These are phyloP conservation scores for Norana najaformis DNA, from an alignment of 2,888 invertebrate species.

Conservation along the genomic window DNA sequence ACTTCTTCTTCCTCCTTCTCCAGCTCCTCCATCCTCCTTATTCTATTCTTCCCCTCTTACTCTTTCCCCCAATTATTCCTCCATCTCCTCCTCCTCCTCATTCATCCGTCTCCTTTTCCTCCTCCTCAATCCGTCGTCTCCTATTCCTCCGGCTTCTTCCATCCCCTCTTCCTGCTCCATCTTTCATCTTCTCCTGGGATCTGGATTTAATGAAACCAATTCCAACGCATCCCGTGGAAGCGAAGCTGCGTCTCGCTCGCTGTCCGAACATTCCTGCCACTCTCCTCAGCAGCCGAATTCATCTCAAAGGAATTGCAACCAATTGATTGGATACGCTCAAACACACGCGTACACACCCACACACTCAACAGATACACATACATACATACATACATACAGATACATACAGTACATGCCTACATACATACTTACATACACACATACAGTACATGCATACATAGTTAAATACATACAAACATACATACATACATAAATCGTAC, in stretches of 20 bases:
- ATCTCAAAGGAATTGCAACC: background rate
- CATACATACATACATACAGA: background rate
- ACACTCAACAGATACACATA: conserved; percentile 13
- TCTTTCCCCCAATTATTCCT: background rate
- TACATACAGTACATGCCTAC: background rate
- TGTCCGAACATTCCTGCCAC: background rate
- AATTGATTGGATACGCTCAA: conserved; percentile 16
- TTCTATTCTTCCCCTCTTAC: background rate
- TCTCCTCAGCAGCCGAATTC: background rate
- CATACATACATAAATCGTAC: conserved; percentile 24
- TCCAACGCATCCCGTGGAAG: background rate
- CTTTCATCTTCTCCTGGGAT: background rate
- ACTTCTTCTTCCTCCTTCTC: background rate
- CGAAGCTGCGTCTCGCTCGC: background rate
- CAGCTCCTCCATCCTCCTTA: background rate
- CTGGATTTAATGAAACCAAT: conserved; percentile 13
- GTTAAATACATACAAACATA: conserved; percentile 8
- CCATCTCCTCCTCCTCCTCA: background rate
- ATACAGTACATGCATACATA: background rate
- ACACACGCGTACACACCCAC: background rate
- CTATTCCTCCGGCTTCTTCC: background rate
- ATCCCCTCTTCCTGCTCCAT: conserved; percentile 15
- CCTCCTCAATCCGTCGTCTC: background rate
- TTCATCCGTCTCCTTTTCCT: background rate
- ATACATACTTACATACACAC: background rate